Conservation (phyloP, 1,140 invertebrate species). For the Bombus confusus region DNA sequence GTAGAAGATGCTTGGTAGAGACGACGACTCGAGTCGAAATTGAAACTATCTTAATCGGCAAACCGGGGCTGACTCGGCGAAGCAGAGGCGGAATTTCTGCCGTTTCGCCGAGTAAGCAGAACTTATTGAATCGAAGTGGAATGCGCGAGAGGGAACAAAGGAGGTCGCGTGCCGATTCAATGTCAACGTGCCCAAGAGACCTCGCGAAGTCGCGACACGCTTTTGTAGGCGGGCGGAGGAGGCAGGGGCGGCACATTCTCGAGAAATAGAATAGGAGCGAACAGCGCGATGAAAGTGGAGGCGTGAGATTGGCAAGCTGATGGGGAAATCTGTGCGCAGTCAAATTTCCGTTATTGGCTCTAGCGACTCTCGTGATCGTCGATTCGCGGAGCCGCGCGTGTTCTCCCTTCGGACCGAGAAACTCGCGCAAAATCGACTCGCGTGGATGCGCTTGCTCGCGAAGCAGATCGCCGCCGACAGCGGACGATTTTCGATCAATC, state of each 20-base stretch:
- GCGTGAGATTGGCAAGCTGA: background rate
- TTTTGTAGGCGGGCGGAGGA: background rate
- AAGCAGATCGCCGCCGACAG: too few species aligned
- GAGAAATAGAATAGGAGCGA: too few species aligned
- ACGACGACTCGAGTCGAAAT: background rate
- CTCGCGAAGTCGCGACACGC: background rate
- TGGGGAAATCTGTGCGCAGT: constrained; percentile 1
- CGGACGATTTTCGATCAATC: too few species aligned
- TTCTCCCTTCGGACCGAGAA: background rate
- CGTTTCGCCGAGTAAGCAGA: constrained; percentile 19
- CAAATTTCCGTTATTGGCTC: background rate
- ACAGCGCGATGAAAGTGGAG: background rate
- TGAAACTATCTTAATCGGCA: background rate
- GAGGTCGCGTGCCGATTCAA: constrained; percentile 3
- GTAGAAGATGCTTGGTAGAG: background rate
- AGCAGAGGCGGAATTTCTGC: background rate
- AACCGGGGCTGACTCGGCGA: background rate
- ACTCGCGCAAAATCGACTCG: background rate
- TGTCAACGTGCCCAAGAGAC: background rate
- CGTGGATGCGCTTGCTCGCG: too few species aligned
- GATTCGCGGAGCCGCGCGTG: constrained; percentile 10
- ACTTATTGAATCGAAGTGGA: constrained; percentile 14
- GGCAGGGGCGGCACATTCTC: too few species aligned
- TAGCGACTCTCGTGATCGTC: constrained; percentile 15
- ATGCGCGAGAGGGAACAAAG: background rate